Conservation (phyloP, 2,888 invertebrate species). For the Apodemia duryi region DNA sequence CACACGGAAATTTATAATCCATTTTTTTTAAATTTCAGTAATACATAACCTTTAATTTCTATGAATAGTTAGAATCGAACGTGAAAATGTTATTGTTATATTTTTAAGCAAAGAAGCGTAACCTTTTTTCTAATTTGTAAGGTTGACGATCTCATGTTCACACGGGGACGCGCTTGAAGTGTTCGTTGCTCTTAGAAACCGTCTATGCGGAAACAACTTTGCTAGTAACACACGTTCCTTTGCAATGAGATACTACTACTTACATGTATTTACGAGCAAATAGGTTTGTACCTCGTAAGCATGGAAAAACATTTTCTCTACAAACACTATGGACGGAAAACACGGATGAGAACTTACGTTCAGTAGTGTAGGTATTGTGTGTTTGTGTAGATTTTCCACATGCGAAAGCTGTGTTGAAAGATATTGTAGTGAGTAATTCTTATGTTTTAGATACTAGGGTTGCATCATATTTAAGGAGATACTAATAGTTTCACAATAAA, state of each 20-base stretch:
- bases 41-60: no score
- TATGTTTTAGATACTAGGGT: constrained; percentile 63
- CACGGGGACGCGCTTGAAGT: constrained; percentile 65
- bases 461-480: constrained; percentile 41
- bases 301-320: constrained; percentile 59
- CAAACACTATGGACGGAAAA: constrained; percentile 44
- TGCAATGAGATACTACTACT: constrained; percentile 74
- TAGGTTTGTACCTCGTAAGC: constrained; percentile 29
- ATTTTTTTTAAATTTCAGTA: constrained; percentile 22
- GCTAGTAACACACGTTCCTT: constrained; percentile 75
- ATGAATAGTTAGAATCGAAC: constrained; percentile 26
- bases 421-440: constrained; percentile 68
- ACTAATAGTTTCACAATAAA: constrained; percentile 29
- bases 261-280: constrained; percentile 40
- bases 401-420: constrained; percentile 48
- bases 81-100: constrained; percentile 16
- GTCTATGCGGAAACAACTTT: constrained; percentile 76
- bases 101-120: constrained; percentile 37
- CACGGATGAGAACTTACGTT: constrained; percentile 45
- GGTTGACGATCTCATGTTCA: constrained; percentile 75
- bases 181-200: constrained; percentile 64
- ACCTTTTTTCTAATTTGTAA: constrained; percentile 74
- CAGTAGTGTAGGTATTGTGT: constrained; percentile 46
- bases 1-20: constrained; percentile 15
- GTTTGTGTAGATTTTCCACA: constrained; percentile 57